Evolutionary conservation across 2,113 vertebrate genomes (phyloP), one percentile per base, ranked within the genome.

Genomic region (Labrus mixtus): DNA sequence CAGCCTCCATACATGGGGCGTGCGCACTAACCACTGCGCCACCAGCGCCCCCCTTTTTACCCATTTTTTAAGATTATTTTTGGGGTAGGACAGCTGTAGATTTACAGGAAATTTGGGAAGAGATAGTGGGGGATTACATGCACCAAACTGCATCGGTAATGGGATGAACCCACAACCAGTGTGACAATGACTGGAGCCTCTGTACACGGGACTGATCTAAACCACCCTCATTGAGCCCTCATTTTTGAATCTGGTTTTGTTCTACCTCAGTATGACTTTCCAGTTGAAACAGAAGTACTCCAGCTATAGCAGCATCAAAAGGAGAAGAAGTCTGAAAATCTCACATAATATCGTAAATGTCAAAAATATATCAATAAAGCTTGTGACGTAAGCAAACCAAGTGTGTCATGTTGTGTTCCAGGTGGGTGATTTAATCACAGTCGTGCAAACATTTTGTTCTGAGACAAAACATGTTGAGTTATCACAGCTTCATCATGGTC

Each of bases 401-500:
- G 50, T 33, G 43, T 69, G 46, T 61, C 61, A 71, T 46, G 55
- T 64, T 8, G 46, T 56, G 22, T 82, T 73, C 68, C 60, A 10
- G 19, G 50, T 19, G 60, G 64, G 58, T 33, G 51, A 55, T 64
- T 12, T 68, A 39, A 64, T 63, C 48, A 10, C 61, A 61, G 67
- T 55, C 58, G 22, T 22, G 43, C 48, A 51, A 51, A 75, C 56
- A 41, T 16, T 17, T 17, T 6, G 13, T 64, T 50, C 65, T 82
- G 53, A 85, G 43, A 57, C 19, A 68, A 58, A 83, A 73, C 59
- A 76, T 66, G 76, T 73, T 73, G 50, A 79, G 69, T 71, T 60
- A 48, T 65, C 76, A 75, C 69, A 73, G 46, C 45, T 79, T 83
- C 25, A 20, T 81, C 39, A 64, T 61, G 50, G 73, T 82, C 67